Conservation (phyloP, 2,888 invertebrate species). For the Furcula furcula region DNA sequence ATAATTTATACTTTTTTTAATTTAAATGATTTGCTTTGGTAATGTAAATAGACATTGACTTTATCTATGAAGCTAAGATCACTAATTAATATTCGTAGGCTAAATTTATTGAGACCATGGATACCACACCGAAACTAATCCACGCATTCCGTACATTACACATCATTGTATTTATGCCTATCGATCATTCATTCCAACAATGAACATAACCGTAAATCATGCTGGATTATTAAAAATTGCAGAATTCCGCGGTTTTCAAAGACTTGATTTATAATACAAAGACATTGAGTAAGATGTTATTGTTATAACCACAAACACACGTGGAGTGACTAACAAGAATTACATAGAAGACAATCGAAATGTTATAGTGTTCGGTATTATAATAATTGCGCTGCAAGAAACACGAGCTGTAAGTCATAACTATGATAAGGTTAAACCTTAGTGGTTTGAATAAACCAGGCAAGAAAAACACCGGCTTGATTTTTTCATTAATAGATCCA, state of each 20-base stretch:
- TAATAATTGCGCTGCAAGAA: constrained; percentile 18
- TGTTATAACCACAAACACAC: constrained; percentile 16
- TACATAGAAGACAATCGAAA: constrained; percentile 15
- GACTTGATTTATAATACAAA: constrained; percentile 6
- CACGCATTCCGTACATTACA: no score
- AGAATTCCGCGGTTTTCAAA: constrained; percentile 5
- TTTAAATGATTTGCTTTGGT: no score
- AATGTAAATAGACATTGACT: no score
- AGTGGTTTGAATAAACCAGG: neutral
- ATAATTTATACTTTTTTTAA: no score
- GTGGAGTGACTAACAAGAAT: constrained; percentile 17
- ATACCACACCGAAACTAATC: no score
- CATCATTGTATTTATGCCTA: no score
- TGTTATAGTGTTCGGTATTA: constrained; percentile 4
- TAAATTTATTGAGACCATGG: no score
- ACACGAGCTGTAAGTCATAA: constrained; percentile 3
- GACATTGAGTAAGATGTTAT: constrained; percentile 22
- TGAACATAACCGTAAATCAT: neutral
- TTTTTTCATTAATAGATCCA: no score
- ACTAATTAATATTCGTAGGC: no score
- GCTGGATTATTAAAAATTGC: constrained; percentile 11
- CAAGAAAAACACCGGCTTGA: no score
- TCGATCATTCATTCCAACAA: no score
- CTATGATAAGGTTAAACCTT: neutral
- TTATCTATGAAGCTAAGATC: no score